Conservation (phyloP, 2,888 invertebrate genomes). For the Acrobasis repandana region DNA sequence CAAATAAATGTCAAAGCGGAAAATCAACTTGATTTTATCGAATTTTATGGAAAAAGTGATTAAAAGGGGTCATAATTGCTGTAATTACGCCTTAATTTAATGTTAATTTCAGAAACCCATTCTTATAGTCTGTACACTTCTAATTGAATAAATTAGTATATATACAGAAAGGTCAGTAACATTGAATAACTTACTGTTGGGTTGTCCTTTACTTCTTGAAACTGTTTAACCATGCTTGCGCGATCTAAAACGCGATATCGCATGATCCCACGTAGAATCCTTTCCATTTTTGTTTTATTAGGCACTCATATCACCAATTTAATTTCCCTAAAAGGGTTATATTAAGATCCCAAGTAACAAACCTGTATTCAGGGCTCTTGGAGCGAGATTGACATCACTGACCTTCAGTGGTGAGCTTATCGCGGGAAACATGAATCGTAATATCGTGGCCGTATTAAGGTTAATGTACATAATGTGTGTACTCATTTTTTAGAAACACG, state of each 20-base stretch:
- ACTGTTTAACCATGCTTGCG: slow-evolving; percentile 95
- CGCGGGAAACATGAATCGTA: slow-evolving; percentile 29
- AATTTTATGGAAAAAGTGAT: too few species aligned
- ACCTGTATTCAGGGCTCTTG: slow-evolving; percentile 26
- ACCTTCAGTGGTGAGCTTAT: slow-evolving; percentile 75
- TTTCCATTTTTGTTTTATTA: slow-evolving; percentile 85
- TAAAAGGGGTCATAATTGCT: not conserved
- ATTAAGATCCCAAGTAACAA: slow-evolving; percentile 22
- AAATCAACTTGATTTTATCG: not conserved
- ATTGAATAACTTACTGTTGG: slow-evolving; percentile 86
- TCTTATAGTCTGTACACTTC: not conserved
- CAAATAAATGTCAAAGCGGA: not conserved
- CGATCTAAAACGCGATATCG: slow-evolving; percentile 92
- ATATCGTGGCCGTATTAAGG: slow-evolving; percentile 33
- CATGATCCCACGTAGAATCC: slow-evolving; percentile 95
- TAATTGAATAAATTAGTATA: slow-evolving; percentile 3
- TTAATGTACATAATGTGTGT: slow-evolving; percentile 39
- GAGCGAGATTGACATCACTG: slow-evolving; percentile 63
- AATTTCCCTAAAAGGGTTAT: slow-evolving; percentile 2
- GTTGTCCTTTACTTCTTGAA: slow-evolving; percentile 93
- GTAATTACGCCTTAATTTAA: not conserved
- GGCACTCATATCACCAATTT: slow-evolving; percentile 30
- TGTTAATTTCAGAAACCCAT: not conserved
- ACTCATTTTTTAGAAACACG: not conserved
- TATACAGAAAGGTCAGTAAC: slow-evolving; percentile 42